Evolutionary conservation across 2,888 invertebrate species (phyloP).

Genomic region (Esperia sulphurella): DNA sequence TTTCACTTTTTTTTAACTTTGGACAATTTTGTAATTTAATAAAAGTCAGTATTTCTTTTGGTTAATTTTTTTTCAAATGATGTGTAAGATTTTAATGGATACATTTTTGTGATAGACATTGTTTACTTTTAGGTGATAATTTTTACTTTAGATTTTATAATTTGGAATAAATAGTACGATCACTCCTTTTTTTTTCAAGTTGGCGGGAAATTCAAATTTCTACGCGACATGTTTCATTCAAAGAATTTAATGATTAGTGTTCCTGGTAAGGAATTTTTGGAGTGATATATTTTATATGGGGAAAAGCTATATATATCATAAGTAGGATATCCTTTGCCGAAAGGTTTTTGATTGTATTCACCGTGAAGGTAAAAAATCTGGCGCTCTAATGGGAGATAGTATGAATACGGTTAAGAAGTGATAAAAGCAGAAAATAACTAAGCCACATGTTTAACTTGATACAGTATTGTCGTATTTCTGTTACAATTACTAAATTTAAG

Average conservation of each 20-base stretch:
- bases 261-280: background rate
- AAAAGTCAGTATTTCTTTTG: constrained; percentile 38
- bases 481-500: no score
- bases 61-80: constrained; percentile 30
- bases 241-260: background rate
- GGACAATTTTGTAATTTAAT: constrained; percentile 10
- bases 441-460: no score
- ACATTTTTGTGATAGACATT: constrained; percentile 66
- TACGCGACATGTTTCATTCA: background rate
- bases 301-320: no score
- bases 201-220: constrained; percentile 4
- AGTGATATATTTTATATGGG: background rate
- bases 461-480: no score
- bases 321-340: no score
- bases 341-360: no score
- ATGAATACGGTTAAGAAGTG: no score
- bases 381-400: no score
- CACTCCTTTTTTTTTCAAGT: constrained; percentile 17
- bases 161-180: constrained; percentile 15
- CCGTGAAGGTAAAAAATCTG: no score
- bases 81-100: constrained; percentile 36
- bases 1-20: background rate
- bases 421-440: no score
- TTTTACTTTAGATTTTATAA: constrained; percentile 32
- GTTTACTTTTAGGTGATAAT: constrained; percentile 56